Evolutionary conservation across 1,140 invertebrate genomes (phyloP), one percentile per base, ranked within the genome.

Genomic region (Caerostris darwini): DNA sequence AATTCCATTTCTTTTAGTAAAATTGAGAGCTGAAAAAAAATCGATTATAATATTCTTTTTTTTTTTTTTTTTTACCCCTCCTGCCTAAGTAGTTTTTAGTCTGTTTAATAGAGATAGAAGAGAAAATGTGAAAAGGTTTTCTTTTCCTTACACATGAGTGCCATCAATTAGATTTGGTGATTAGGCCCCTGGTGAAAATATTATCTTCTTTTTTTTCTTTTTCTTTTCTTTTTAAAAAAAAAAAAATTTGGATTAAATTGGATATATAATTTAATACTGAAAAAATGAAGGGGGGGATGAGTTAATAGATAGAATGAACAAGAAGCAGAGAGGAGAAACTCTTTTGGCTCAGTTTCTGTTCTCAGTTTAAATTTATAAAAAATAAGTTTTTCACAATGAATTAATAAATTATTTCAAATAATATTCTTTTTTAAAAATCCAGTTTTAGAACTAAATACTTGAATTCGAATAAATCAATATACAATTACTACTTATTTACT

Each of bases 31-130:
- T 19, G 17, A 34, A 56, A 5, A 58, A 59, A 34, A 58, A 59
- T 85, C n/a, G 7, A n/a, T 19, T 8, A 56, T n/a, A 34, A 67
- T 19, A 67, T 67, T 92, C 71, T 64, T 59, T 56, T n/a, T 50
- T 81, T 77, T 83, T 92, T 64, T 67, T 54, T 56, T 69, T 92
- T 92, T 53, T 69, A 10, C 14, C 34, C 17, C n/a, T 34, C 8
- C 3, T 7, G 3, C 50, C 67, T 88, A 61, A 50, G 34, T 57
- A 57, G 54, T 88, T 67, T 88, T 88, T 88, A 50, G 54, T 57
- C 10, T 8, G 50, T 59, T 92, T 92, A 92, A 92, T 92, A 92
- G 77, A 92, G 90, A 92, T 85, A 82, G 17, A 34, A 59, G 7
- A 34, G 82, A 85, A 14, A 77, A 19, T 50, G 82, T 3, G 54